Evolutionary conservation across 2,888 invertebrate species (phyloP).

Genomic region (Tanytarsus gracilentus): DNA sequence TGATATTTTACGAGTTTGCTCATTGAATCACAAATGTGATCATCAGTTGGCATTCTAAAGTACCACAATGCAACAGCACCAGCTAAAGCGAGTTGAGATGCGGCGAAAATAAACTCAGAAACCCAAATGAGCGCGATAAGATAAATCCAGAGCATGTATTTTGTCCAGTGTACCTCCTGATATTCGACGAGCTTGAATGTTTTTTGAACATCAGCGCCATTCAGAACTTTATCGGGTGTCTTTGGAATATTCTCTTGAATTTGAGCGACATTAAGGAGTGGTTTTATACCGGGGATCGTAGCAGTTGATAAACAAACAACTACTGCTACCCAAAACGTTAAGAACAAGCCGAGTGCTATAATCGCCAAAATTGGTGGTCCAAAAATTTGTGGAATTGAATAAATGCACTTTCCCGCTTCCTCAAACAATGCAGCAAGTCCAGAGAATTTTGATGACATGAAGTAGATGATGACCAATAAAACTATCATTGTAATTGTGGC

Average conservation of each 20-base stretch:
- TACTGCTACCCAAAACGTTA: constrained; percentile 78
- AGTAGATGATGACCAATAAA: constrained; percentile 61
- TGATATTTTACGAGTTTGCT: constrained; percentile 78
- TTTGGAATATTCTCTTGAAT: constrained; percentile 6
- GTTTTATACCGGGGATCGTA: constrained; percentile 57
- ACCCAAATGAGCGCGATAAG: constrained; percentile 85
- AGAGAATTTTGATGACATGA: constrained; percentile 69
- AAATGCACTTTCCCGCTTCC: constrained; percentile 81
- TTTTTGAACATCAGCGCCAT: constrained; percentile 6
- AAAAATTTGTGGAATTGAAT: constrained; percentile 73
- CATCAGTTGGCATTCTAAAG: constrained; percentile 56
- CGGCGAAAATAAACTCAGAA: constrained; percentile 87
- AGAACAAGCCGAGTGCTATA: constrained; percentile 63
- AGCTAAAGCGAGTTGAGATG: constrained; percentile 89
- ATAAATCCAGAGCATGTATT: constrained; percentile 93
- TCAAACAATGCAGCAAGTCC: constrained; percentile 78
- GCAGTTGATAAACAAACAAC: constrained; percentile 73
- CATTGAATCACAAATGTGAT: constrained; percentile 62
- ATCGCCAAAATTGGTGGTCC: constrained; percentile 80
- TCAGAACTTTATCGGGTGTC: not conserved
- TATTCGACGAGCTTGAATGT: constrained; percentile 62
- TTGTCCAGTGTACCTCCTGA: constrained; percentile 66
- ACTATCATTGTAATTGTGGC: constrained; percentile 63
- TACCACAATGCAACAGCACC: constrained; percentile 86
- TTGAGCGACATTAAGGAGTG: constrained; percentile 34